Base-by-base conservation (phyloP, 2,113 vertebrate species). In the Gallinago undulata region DNA sequence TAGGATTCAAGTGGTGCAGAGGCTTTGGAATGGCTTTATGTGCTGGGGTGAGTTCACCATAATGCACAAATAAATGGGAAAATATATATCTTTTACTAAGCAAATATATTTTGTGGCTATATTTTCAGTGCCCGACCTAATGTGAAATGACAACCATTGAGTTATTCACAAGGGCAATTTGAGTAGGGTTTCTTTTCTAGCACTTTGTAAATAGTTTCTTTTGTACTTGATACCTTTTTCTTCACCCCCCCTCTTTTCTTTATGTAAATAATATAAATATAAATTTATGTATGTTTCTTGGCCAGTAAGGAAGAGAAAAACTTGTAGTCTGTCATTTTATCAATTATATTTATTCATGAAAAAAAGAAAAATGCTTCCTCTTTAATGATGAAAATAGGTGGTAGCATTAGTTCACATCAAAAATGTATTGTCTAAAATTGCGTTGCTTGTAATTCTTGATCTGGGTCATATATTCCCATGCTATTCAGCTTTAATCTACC, bases 1-100 rank as follows among this genome's bases (percentile, higher is more conserved):
- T 59, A 70, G 31, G 35, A 81, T 33, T 74, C 53, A 51, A 92
- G 30, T 45, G 60, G 50, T 55, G 15, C 76, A 87, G 60, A 84
- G 47, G 39, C 51, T 92, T 91, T 81, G 56, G 47, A 59, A 53
- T 68, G 59, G 72, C 55, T 76, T 72, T 90, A 19, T 86, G 31
- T 77, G 69, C 47, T 93, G 31, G 39, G 23, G 0, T 16, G 31
- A 83, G 51, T 56, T 87, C 77, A 78, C 74, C 43, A 23, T 72
- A 90, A 81, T 25, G 51, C 73, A 90, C 47, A 92, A 90, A 78
- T 70, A 70, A 94, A 68, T 88, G 51, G 37, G 60, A 85, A 93
- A 91, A 94, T 39, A 59, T 2, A 1, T 23, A 70, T 77, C 23
- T 90, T 96, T 84, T 59, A 74, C 43, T 37, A 78, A 89, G 83